A percentile compares a stretch with the other conserved stretches of the same genome.
phyloP scores from a whole-genome alignment of 2,888 invertebrate genomes.

The Cephus sareptanus region DNA sequence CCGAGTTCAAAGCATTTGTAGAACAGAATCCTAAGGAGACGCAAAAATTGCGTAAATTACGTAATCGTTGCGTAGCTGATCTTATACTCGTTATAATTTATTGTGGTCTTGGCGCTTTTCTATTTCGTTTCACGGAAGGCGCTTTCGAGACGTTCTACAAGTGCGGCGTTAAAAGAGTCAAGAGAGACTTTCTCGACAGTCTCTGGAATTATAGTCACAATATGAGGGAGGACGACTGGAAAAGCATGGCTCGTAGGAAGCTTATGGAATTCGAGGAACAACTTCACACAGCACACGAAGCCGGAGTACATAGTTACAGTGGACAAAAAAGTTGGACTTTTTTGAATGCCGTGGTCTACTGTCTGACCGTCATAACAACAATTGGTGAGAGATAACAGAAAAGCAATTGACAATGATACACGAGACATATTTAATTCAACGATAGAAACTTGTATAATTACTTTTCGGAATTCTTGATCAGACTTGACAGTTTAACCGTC shows the following conservation, averaged over 20 bases:
- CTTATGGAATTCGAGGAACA: constrained; percentile 88
- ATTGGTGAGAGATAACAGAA: constrained; percentile 77
- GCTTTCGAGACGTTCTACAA: constrained; percentile 88
- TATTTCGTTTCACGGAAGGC: constrained; percentile 86
- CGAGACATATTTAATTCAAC: not conserved
- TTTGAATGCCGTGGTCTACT: constrained; percentile 87
- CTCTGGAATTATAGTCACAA: constrained; percentile 86
- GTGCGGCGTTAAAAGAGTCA: constrained; percentile 87
- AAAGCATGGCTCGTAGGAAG: constrained; percentile 83
- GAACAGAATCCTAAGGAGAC: constrained; percentile 71
- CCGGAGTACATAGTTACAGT: constrained; percentile 85
- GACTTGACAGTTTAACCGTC: not conserved
- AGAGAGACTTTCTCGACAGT: constrained; percentile 85
- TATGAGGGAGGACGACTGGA: constrained; percentile 90
- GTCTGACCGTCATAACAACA: constrained; percentile 87
- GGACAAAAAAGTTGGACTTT: constrained; percentile 90
- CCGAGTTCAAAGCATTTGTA: constrained; percentile 68
- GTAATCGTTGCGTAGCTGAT: constrained; percentile 77
- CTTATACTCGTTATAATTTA: constrained; percentile 77
- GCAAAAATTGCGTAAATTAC: constrained; percentile 68
- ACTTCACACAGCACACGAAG: constrained; percentile 84
- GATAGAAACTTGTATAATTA: not conserved
- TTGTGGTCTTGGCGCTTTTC: constrained; percentile 82
- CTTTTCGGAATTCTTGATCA: not conserved
- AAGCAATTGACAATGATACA: not conserved